phyloP scores from a whole-genome alignment of 2,797 vertebrate genomes.

The Neomorphus geoffroyi region DNA sequence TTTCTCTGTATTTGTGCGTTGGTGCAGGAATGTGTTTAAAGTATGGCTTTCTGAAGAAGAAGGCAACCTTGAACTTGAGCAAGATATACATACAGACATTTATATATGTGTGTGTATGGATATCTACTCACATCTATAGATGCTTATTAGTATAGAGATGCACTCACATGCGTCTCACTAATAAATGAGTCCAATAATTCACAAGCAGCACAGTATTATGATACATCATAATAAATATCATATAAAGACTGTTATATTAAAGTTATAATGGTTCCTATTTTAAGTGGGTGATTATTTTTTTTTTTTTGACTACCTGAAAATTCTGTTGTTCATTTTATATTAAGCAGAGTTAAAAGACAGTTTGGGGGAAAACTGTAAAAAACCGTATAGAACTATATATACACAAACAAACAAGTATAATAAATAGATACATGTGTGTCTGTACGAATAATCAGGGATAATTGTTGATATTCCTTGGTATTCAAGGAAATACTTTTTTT shows the following conservation, averaged over 20 bases:
- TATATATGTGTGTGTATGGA: background rate
- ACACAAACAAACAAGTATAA: background rate
- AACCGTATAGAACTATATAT: background rate
- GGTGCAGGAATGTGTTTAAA: background rate
- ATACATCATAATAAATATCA: background rate
- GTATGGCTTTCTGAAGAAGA: background rate
- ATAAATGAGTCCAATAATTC: constrained; percentile 41
- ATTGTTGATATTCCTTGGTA: background rate
- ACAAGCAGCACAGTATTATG: background rate
- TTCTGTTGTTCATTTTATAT: background rate
- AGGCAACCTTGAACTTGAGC: constrained; percentile 21
- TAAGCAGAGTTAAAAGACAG: background rate
- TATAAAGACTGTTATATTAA: background rate
- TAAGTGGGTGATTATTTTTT: background rate
- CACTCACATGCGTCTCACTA: background rate
- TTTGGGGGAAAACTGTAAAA: background rate
- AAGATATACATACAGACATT: background rate
- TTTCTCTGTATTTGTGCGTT: background rate
- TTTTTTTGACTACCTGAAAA: background rate
- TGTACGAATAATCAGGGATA: background rate
- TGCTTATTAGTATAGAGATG: background rate
- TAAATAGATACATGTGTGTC: background rate
- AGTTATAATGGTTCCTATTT: background rate
- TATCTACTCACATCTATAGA: background rate
- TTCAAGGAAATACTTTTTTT: background rate